Percentiles rank a stretch among this genome's conserved stretches.
Evolutionary conservation across 30 jellyfish, hydroid and myxozoan species (phyloP).

Genomic region (Pseudorhiza aurosa): DNA sequence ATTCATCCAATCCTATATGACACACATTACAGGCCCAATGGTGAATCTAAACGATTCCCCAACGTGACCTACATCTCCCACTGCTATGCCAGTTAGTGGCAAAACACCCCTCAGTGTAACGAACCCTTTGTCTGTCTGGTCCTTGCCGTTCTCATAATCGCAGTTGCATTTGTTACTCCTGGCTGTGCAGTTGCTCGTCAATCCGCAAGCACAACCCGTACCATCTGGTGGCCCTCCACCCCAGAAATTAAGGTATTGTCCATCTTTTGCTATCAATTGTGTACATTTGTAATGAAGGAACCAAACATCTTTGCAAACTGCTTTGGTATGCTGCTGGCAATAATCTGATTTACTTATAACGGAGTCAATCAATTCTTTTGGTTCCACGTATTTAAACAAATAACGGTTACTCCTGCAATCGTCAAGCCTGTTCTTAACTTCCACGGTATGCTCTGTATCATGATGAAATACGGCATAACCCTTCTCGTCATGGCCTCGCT

Average conservation of each 20-base stretch:
- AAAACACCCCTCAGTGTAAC: conserved; percentile 11
- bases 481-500: neutral
- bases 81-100: conserved; percentile 36
- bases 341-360: conserved; percentile 4
- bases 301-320: conserved; percentile 10
- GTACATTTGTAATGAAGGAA: neutral
- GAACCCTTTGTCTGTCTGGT: conserved; percentile 18
- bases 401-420: neutral
- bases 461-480: conserved; percentile 28
- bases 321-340: conserved; percentile 14
- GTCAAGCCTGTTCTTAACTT: neutral
- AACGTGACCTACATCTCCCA: conserved; percentile 9
- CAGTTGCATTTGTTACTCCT: neutral
- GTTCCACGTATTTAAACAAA: neutral
- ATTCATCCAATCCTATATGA: too few species aligned
- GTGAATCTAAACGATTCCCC: conserved; percentile 6
- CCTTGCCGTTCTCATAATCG: neutral
- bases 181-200: neutral
- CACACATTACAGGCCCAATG: conserved; percentile 34
- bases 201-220: conserved; percentile 20
- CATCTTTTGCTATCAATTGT: conserved; percentile 14
- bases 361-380: neutral
- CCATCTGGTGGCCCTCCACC: conserved; percentile 39
- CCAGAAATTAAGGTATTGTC: conserved; percentile 5
- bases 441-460: neutral